phyloP scores from a whole-genome alignment of 2,888 invertebrate species.

The Napeogenes sylphis region DNA sequence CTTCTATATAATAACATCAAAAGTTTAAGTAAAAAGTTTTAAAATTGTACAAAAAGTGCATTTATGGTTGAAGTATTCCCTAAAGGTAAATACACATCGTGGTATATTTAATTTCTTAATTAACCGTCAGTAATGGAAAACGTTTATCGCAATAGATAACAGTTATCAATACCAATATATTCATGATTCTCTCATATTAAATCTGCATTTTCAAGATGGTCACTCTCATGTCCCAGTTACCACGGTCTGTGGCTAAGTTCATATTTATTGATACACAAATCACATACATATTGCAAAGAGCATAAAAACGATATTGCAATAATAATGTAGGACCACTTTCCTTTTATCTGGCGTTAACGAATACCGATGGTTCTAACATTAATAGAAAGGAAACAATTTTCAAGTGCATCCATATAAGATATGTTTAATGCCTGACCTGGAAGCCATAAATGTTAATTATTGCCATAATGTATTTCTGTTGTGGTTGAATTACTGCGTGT shows the following conservation, averaged over 20 bases:
- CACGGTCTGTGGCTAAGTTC: constrained; percentile 24
- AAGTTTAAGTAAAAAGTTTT: too few species aligned
- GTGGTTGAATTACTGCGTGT: too few species aligned
- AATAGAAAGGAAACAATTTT: constrained; percentile 26
- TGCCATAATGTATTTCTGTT: too few species aligned
- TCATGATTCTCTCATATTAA: constrained; percentile 8
- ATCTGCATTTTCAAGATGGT: constrained; percentile 28
- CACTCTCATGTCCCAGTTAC: constrained; percentile 31
- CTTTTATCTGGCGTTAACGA: constrained; percentile 29
- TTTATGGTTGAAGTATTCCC: too few species aligned
- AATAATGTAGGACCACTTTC: constrained; percentile 16
- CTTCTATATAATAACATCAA: too few species aligned
- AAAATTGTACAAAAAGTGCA: too few species aligned
- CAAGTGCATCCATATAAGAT: constrained; percentile 12
- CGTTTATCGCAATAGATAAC: constrained; percentile 14
- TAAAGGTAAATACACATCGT: too few species aligned
- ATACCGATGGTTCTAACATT: constrained; percentile 26
- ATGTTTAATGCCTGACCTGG: constrained; percentile 1
- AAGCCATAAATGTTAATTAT: constrained; percentile 9
- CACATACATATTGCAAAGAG: constrained; percentile 8
- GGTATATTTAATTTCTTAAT: neutral
- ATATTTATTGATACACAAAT: constrained; percentile 15
- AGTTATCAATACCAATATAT: constrained; percentile 1
- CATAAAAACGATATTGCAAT: constrained; percentile 17
- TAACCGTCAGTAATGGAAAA: constrained; percentile 8